Evolutionary conservation across 2,888 invertebrate genomes (phyloP), one percentile per base, ranked within the genome.

Genomic region (Spicauda simplicius): DNA sequence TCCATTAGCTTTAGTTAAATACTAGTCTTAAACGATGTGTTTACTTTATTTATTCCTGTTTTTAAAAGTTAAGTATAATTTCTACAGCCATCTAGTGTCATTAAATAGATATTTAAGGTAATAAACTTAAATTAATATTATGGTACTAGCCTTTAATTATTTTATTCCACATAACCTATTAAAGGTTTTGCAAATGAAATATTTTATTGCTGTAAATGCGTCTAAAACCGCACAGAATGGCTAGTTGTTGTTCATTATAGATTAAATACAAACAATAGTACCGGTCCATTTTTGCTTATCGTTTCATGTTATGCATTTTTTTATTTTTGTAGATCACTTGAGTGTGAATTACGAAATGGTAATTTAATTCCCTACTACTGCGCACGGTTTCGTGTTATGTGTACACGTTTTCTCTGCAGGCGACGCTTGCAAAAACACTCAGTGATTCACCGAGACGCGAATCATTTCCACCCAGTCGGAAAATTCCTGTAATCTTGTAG

Each of bases 381-480:
- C 61, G 52, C 70, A 68, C 70, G 56, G 67, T 67, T 71, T 65
- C 65, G 70, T 71, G 73, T 74, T 70, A 68, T 71, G 66, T 70
- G 71, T 69, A 74, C 72, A 73, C 75, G 81, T 86, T 90, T 90
- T 90, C 88, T 86, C 89, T 80, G 78, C 78, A 73, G 74, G 69
- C 74, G 73, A 74, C 74, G 78, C 69, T 65, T 74, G 76, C 73
- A 86, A 85, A 91, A 89, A 90, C 82, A 78, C 75, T 73, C 85
- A 87, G 88, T 90, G 90, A 91, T 87, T 88, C 88, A 89, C 80
- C 79, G 81, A 83, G 85, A 82, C 87, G 88, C 87, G 87, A n/a
- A 89, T 87, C 84, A 83, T 86, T 91, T 88, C 86, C 88, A 91
- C 80, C 90, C 84, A 88, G 77, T 87, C 87, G 92, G 93, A 92